Evolutionary conservation across 2,797 vertebrate genomes (phyloP).

Genomic region (Ispidina picta): DNA sequence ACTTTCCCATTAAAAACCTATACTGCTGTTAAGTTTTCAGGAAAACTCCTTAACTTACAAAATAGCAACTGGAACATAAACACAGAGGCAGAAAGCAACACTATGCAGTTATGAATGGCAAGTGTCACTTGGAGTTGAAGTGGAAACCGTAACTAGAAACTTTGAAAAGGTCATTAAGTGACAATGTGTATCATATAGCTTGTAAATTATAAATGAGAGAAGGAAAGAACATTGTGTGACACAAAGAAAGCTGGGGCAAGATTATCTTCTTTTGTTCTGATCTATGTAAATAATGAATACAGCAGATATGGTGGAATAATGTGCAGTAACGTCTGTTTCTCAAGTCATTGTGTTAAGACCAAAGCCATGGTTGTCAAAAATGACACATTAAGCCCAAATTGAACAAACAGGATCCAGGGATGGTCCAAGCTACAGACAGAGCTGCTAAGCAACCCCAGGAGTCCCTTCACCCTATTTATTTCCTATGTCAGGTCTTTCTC

Average conservation of each 20-base stretch:
- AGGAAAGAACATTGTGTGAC: slow-evolving; percentile 81
- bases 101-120: not conserved
- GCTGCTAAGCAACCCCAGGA: not conserved
- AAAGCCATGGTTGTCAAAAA: not conserved
- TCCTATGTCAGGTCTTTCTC: not conserved
- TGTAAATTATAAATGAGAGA: slow-evolving; percentile 75
- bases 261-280: slow-evolving; percentile 78
- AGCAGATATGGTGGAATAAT: slow-evolving; percentile 40
- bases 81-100: not conserved
- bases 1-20: not conserved
- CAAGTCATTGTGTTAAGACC: not conserved
- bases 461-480: not conserved
- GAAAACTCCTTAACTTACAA: not conserved
- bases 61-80: slow-evolving; percentile 19
- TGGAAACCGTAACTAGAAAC: slow-evolving; percentile 81
- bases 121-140: slow-evolving; percentile 60
- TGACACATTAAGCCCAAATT: not conserved
- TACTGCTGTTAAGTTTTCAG: not conserved
- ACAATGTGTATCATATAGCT: slow-evolving; percentile 80
- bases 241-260: slow-evolving; percentile 71
- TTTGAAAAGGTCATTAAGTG: slow-evolving; percentile 69
- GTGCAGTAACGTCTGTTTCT: not conserved
- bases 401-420: not conserved
- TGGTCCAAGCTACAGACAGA: not conserved
- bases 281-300: slow-evolving; percentile 82